Evolutionary conservation across 2,888 invertebrate species (phyloP).

Genomic region (Cordilura impudica): DNA sequence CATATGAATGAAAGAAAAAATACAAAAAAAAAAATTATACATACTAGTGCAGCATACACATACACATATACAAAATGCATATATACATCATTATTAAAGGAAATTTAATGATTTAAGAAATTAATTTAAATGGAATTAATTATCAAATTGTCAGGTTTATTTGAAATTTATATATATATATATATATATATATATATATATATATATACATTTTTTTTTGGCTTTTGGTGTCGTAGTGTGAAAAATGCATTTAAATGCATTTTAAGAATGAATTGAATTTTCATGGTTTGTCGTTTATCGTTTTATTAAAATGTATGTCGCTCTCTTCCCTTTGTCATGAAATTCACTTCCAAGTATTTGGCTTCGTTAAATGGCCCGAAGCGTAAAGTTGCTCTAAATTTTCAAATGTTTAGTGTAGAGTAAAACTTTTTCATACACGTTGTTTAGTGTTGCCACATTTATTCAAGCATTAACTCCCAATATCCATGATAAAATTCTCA

Average conservation of each 20-base stretch:
- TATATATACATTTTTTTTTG: background rate
- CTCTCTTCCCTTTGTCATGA: slow-evolving; percentile 33
- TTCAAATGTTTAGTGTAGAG: slow-evolving; percentile 49
- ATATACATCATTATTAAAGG: slow-evolving; percentile 25
- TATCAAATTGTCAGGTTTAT: background rate
- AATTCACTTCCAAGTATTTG: slow-evolving; percentile 45
- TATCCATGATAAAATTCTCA: too few relatives aligned
- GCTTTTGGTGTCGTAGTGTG: background rate
- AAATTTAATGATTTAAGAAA: background rate
- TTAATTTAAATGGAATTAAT: background rate
- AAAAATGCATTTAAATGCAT: slow-evolving; percentile 49
- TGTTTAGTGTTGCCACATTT: background rate
- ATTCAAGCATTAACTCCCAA: background rate
- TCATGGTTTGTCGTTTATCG: slow-evolving; percentile 13
- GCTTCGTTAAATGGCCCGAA: slow-evolving; percentile 59
- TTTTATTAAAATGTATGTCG: slow-evolving; percentile 46
- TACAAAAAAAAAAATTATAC: slow-evolving; percentile 38
- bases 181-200: too few relatives aligned
- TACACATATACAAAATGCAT: slow-evolving; percentile 32
- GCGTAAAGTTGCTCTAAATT: slow-evolving; percentile 62
- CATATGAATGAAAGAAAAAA: slow-evolving; percentile 45
- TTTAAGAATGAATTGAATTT: slow-evolving; percentile 56
- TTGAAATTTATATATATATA: too few relatives aligned
- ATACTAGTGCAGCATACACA: slow-evolving; percentile 43
- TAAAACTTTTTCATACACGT: slow-evolving; percentile 18